Evolutionary conservation across 2,888 invertebrate species (phyloP), one percentile per base, ranked within the genome.

Genomic region (Eupithecia vulgata): DNA sequence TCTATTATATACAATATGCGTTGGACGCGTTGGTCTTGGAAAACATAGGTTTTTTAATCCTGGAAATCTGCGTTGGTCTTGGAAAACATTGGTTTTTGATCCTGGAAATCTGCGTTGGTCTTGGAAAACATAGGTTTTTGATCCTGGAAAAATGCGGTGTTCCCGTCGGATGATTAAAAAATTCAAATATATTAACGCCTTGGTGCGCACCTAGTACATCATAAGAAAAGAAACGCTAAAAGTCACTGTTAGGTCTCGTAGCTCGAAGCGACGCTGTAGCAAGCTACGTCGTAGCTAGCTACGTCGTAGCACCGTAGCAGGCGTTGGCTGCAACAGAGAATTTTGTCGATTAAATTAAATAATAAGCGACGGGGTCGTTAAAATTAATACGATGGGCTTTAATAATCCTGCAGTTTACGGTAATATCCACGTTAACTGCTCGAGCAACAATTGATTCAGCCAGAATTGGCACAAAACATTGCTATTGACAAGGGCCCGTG

Each of bases 381-480:
- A 52, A 57, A 57, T 57, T 25, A 25, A 57, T 57, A 25, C 12
- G 5, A 12, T 25, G 5, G 21, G 25, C 25, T 25, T 13, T 25
- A 57, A 57, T 25, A 57, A 57, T 57, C 21, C 21, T 12, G 12
- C 25, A 8, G 7, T 25, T n/a, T 52, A 52, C 13, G 57, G 12
- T n/a, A 5, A 57, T 25, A 13, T 57, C 25, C 25, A 25, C 25
- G 57, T 57, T 62, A 64, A 64, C 1, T 66, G 25, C 62, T n/a
- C 12, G 35, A 64, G 62, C 62, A 64, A 64, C 62, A 64, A 64
- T 64, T 37, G 37, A 35, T 64, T 35, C 64, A 35, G 40, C 66
- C 45, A 67, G 61, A 71, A 69, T 69, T 71, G 74, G 65, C 71
- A 62, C 71, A 67, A 67, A 76, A 45, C 70, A 61, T 65, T 52